phyloP scores from a whole-genome alignment of 2,113 vertebrate species.

The Hassar affinis region DNA sequence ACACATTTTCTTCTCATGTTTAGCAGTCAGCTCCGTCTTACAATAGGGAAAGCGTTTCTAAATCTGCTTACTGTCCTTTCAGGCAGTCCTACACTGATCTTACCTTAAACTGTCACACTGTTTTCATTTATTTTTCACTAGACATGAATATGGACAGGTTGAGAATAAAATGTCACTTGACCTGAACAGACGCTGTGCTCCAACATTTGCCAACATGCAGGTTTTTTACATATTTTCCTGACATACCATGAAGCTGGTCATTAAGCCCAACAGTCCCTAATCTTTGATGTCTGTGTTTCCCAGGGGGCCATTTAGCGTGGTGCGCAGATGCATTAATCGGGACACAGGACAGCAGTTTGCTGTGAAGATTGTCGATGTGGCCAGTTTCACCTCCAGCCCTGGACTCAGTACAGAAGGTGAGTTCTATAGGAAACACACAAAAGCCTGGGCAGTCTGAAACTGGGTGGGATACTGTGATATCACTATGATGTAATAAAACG shows the following conservation, averaged over 20 bases:
- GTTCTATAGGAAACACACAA: constrained; percentile 33
- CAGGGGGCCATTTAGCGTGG: constrained; percentile 98
- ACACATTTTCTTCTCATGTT: too few relatives aligned
- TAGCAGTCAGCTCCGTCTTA: too few relatives aligned
- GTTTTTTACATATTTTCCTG: neutral
- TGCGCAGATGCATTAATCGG: constrained; percentile 97
- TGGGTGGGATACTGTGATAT: neutral
- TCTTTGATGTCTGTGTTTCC: constrained; percentile 53
- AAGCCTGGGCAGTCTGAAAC: neutral
- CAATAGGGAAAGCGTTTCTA: too few relatives aligned
- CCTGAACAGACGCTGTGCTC: neutral
- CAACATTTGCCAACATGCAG: neutral
- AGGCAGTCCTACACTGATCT: too few relatives aligned
- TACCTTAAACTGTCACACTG: too few relatives aligned
- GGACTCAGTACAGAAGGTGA: constrained; percentile 99
- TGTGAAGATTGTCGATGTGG: constrained; percentile 98
- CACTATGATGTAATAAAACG: too few relatives aligned
- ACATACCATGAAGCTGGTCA: neutral
- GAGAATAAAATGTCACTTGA: neutral
- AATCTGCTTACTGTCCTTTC: too few relatives aligned
- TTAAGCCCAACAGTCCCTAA: neutral
- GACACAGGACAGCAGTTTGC: constrained; percentile 98
- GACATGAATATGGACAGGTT: neutral
- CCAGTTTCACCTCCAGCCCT: constrained; percentile 98
- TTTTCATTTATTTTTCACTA: too few relatives aligned